Base-by-base conservation (phyloP, 2,113 vertebrate genomes). In the Vidua chalybeata region DNA sequence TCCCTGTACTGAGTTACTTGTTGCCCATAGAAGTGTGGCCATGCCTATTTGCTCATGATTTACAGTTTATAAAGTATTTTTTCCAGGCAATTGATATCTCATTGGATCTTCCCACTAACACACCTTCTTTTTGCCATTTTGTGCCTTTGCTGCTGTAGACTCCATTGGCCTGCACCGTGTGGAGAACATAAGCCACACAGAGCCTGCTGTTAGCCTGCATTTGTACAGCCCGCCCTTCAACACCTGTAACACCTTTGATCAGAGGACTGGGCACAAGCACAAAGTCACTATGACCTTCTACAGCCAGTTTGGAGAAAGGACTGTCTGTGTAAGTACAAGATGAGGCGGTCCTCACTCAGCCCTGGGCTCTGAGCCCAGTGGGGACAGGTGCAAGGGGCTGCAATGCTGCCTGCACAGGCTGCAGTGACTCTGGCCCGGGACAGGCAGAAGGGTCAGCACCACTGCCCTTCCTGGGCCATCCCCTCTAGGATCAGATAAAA, bases 111-210 rank as follows among this genome's bases (percentile, higher is more conserved):
- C 21, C 28, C 6, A 0, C 55, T 96, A 84, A 93, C n/a, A 33
- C 37, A 59, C 6, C 13, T 31, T 81, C 62, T 73, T 61, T 61
- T 37, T 61, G 35, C 35, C 4, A 0, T 89, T 76, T 94, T 52
- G 8, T 67, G 71, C 31, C 30, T 62, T 69, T 3, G 0, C 41
- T 54, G 87, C 21, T 71, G 39, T 94, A 99, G 99, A 99, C 97
- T 98, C 98, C 91, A 98, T 99, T 63, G 99, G 99, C 71, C 98
- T 99, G 85, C 99, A 99, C 93, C 98, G 99, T 76, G 99, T 99
- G 88, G 99, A 99, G 94, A 99, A 99, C 59, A 98, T 97, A 81
- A 99, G 99, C 96, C 99, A 99, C 95, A 99, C 99, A 9, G 99
- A 99, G 92, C 46, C 98, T 18, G 99, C 99, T 0, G 98, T 98